Conservation (phyloP, 2,113 vertebrate genomes). For the Syngnathoides biaculeatus region DNA sequence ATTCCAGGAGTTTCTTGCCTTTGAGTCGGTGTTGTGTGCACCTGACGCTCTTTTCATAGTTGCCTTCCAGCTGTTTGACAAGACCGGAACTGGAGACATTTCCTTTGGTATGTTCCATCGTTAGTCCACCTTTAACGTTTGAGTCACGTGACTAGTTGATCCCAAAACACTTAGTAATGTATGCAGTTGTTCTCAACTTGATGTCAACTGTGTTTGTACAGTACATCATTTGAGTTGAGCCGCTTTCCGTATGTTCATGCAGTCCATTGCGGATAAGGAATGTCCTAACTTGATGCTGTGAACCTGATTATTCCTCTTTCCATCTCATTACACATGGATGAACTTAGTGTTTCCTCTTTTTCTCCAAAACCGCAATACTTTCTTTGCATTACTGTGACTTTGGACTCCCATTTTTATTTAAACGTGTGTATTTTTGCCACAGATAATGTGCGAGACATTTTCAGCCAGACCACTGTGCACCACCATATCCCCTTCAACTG, state of each 20-base stretch:
- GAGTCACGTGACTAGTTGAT: neutral
- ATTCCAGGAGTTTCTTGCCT: constrained; percentile 97
- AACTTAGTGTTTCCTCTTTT: constrained; percentile 11
- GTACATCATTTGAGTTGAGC: neutral
- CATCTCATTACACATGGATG: constrained; percentile 28
- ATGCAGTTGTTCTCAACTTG: neutral
- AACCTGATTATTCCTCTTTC: constrained; percentile 37
- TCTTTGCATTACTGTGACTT: neutral
- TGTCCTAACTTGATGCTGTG: constrained; percentile 19
- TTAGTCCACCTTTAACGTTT: neutral
- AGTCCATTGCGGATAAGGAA: neutral
- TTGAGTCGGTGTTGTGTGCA: constrained; percentile 94
- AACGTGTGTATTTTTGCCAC: constrained; percentile 22
- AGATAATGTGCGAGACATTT: constrained; percentile 98
- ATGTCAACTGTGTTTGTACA: neutral
- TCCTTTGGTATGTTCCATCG: constrained; percentile 83
- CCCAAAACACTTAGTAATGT: neutral
- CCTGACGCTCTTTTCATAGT: constrained; percentile 96
- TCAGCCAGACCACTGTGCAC: constrained; percentile 92
- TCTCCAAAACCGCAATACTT: neutral
- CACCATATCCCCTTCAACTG: constrained; percentile 99
- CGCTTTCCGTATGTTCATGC: neutral
- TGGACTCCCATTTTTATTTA: neutral
- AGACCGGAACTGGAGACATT: constrained; percentile 89
- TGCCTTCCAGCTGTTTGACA: constrained; percentile 97